These are phyloP conservation scores for Drosophila pandora DNA, from an alignment of 1,140 invertebrate species.

Conservation along the genomic window DNA sequence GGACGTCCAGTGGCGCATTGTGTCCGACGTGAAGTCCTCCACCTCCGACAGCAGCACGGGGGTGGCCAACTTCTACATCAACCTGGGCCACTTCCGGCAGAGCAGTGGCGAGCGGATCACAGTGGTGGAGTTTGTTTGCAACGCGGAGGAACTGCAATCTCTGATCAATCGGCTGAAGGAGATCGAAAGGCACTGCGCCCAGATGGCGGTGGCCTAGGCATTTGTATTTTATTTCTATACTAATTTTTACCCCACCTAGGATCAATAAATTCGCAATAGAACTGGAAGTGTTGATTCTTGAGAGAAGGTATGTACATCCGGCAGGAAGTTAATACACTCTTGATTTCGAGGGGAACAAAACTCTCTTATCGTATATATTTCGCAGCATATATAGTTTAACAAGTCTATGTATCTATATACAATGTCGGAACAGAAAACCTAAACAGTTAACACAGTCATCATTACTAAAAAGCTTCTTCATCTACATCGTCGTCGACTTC, in stretches of 20 bases:
- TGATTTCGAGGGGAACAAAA: not conserved
- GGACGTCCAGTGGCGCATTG: slow-evolving; percentile 80
- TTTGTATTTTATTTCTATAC: not conserved
- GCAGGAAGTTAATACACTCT: not conserved
- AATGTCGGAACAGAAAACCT: slow-evolving; percentile 19
- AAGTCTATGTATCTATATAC: slow-evolving; percentile 37
- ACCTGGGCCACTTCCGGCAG: slow-evolving; percentile 66
- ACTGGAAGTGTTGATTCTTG: not conserved
- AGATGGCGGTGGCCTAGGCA: slow-evolving; percentile 57
- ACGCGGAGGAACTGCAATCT: slow-evolving; percentile 79
- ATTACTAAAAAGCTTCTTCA: slow-evolving; percentile 39
- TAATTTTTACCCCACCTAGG: not conserved
- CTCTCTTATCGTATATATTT: slow-evolving; percentile 39
- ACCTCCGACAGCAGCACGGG: slow-evolving; percentile 67
- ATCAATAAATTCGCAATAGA: not conserved
- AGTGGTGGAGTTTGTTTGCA: slow-evolving; percentile 76
- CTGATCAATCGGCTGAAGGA: slow-evolving; percentile 79
- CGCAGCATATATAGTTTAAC: slow-evolving; percentile 27
- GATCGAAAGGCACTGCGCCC: slow-evolving; percentile 77
- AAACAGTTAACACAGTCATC: slow-evolving; percentile 49
- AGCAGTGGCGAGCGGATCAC: slow-evolving; percentile 68
- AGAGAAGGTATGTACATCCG: not conserved
- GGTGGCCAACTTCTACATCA: slow-evolving; percentile 68
- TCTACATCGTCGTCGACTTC: not conserved
- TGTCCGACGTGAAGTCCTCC: slow-evolving; percentile 76